Base-by-base conservation (phyloP, 2,797 vertebrate genomes). In the Pangasius macronema region DNA sequence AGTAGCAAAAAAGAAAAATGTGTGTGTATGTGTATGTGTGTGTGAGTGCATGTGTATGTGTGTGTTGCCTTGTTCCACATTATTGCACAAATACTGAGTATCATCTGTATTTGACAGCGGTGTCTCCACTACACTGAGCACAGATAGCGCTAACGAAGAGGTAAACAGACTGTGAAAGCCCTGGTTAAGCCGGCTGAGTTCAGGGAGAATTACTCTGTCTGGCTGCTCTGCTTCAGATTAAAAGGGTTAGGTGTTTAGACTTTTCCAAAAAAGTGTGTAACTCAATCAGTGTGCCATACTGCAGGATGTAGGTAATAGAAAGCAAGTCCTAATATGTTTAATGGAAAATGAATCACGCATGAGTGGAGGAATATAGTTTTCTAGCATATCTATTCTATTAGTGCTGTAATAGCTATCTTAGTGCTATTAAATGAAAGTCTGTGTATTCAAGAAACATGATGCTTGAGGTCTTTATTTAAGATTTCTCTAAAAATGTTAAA, bases 51-150 rank as follows among this genome's bases (percentile, higher is more conserved):
- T 36, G 24, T 49, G 65, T 10, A 24, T 14, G 24, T 84, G 70
- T 70, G 77, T 53, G 49, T 33, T 42, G 53, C 59, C 24, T 83
- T 89, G 80, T 89, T 89, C 75, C 87, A 87, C 67, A 85, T 67
- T 82, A 84, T 67, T 85, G 80, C 90, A 86, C 88, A 88, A 59
- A 53, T 55, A 42, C 77, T 27, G 82, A 86, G 86, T 85, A 85
- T 81, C 85, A 88, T 91, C 82, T 86, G 77, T 89, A 87, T 88
- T 83, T 87, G 87, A 89, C 85, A 85, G 83, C 67, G 36, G 79
- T 70, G 68, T 86, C 79, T 82, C 61, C 87, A 81, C 85, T 86
- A 76, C 55, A 82, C 65, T 87, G 84, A 88, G 85, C 84, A 88
- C 73, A 91, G 86, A 85, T 85, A 63, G 67, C 85, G 51, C 39